A percentile compares a stretch with the other conserved stretches of the same genome.
phyloP scores from a whole-genome alignment of 2,113 vertebrate genomes.

The Tretioscincus oriximinensis region DNA sequence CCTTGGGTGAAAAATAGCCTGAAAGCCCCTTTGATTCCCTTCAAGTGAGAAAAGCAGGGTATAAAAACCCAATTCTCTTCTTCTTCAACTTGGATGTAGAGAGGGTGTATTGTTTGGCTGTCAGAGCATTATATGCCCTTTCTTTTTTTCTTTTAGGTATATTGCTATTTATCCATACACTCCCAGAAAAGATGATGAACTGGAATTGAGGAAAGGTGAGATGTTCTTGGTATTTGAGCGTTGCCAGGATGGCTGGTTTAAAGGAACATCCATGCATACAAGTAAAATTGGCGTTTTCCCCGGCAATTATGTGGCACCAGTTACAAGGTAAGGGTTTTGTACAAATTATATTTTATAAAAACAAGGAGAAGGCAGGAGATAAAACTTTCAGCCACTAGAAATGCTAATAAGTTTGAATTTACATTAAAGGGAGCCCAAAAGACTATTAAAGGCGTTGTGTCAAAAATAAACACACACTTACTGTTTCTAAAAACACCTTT shows the following conservation, averaged over 20 bases:
- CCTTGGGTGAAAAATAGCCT: too few relatives aligned
- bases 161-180: conserved; percentile 93
- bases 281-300: conserved; percentile 97
- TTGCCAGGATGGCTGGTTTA: conserved; percentile 99
- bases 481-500: too few relatives aligned
- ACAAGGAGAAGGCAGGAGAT: neutral
- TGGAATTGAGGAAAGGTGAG: conserved; percentile 95
- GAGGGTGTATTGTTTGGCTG: neutral
- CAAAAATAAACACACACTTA: too few relatives aligned
- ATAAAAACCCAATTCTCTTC: too few relatives aligned
- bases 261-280: conserved; percentile 97
- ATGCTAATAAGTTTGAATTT: too few relatives aligned
- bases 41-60: too few relatives aligned
- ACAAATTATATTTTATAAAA: conserved; percentile 46
- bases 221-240: conserved; percentile 97
- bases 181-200: conserved; percentile 94
- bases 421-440: too few relatives aligned
- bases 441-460: too few relatives aligned
- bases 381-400: too few relatives aligned
- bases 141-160: conserved; percentile 68
- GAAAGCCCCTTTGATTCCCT: too few relatives aligned
- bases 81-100: too few relatives aligned
- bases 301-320: conserved; percentile 96
- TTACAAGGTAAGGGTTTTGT: conserved; percentile 82
- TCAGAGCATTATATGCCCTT: neutral